Percentiles rank a stretch among this genome's conserved stretches.
These are phyloP conservation scores for Tricholaema leucomelas DNA, from an alignment of 2,113 vertebrate species.

Conservation along the genomic window DNA sequence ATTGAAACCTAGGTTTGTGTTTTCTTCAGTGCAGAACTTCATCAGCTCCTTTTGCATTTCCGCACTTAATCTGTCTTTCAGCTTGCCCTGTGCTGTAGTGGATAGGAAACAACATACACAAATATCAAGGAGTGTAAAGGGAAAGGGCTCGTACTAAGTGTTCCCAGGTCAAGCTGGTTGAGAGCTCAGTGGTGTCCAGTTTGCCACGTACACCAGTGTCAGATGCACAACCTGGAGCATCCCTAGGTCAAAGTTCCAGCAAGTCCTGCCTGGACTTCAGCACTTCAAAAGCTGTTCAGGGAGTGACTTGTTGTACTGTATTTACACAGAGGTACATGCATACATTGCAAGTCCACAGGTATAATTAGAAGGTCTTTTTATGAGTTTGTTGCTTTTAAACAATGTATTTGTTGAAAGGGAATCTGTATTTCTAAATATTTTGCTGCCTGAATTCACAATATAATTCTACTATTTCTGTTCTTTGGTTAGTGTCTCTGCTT, in stretches of 20 bases:
- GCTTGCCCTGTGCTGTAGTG: not conserved
- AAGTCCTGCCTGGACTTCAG: not conserved
- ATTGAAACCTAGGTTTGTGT: not conserved
- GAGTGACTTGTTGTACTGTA: not conserved
- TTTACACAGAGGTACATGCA: rapidly evolving
- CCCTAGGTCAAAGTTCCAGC: not conserved
- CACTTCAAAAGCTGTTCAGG: not conserved
- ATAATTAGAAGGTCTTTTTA: not conserved
- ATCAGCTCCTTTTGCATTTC: not conserved
- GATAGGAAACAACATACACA: not conserved
- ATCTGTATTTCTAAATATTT: not conserved
- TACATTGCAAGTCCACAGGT: not conserved
- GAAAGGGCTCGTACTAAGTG: not conserved
- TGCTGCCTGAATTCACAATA: rapidly evolving
- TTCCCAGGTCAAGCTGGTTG: not conserved
- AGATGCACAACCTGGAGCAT: rapidly evolving
- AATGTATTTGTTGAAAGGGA: not conserved
- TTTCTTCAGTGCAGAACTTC: not conserved
- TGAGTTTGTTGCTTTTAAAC: not conserved
- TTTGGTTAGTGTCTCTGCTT: not conserved
- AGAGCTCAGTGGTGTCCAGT: not conserved
- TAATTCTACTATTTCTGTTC: not conserved
- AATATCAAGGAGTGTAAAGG: not conserved
- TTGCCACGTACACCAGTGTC: rapidly evolving
- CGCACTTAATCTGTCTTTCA: not conserved